phyloP scores from a whole-genome alignment of 2,797 vertebrate genomes.

The Myotis daubentonii region DNA sequence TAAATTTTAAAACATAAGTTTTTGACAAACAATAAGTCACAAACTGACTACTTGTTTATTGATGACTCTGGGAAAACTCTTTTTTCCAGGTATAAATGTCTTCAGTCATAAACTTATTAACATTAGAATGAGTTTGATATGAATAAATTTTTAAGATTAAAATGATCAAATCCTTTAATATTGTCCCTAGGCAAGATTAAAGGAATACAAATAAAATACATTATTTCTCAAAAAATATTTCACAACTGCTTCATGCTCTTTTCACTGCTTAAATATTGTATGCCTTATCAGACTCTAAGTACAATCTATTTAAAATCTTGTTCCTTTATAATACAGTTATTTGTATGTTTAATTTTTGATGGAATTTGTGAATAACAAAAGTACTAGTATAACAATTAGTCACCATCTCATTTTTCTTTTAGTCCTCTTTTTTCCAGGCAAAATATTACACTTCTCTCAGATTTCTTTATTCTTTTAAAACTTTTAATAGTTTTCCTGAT shows the following conservation, averaged over 20 bases:
- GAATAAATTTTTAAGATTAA: conserved; percentile 20
- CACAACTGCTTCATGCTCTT: not conserved
- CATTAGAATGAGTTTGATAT: not conserved
- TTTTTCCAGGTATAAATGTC: not conserved
- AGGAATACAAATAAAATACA: not conserved
- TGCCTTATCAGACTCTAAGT: not conserved
- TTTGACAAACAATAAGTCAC: not conserved
- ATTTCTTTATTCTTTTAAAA: not conserved
- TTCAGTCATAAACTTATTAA: not conserved
- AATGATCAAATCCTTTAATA: not conserved
- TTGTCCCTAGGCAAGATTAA: not conserved
- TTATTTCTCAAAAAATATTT: not conserved
- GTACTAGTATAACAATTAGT: not conserved
- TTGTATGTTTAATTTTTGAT: not conserved
- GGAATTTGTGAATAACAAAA: not conserved
- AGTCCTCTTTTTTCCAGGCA: not conserved
- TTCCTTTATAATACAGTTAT: not conserved
- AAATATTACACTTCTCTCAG: not conserved
- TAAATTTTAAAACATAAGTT: not conserved
- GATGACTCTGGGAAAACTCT: not conserved
- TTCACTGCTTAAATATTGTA: not conserved
- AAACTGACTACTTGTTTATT: not conserved
- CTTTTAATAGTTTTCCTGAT: not conserved
- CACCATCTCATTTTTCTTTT: not conserved
- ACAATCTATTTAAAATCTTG: not conserved